phyloP scores from a whole-genome alignment of 2,113 vertebrate species.

The Hemibagrus wyckioides region DNA sequence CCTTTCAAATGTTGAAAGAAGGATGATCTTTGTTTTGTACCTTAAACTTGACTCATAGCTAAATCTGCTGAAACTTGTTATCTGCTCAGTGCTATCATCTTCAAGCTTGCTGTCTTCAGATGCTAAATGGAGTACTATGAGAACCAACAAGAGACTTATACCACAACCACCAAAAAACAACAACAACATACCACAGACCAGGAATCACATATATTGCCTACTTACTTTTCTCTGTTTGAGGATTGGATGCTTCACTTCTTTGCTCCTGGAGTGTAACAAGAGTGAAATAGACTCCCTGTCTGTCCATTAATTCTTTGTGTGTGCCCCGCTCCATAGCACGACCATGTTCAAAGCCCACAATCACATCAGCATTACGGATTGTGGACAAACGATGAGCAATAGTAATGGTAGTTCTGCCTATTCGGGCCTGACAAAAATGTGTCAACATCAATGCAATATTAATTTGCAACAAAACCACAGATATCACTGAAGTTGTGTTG shows the following conservation, averaged over 20 bases:
- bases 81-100: slow-evolving; percentile 50
- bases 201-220: background rate
- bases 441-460: background rate
- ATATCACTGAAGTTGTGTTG: slow-evolving; percentile 14
- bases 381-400: slow-evolving; percentile 79
- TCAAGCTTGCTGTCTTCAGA: slow-evolving; percentile 41
- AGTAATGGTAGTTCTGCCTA: slow-evolving; percentile 76
- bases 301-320: slow-evolving; percentile 71
- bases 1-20: background rate
- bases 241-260: slow-evolving; percentile 41
- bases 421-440: slow-evolving; percentile 63
- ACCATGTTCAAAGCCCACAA: slow-evolving; percentile 77
- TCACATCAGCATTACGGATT: slow-evolving; percentile 74
- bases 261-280: slow-evolving; percentile 77
- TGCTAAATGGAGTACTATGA: slow-evolving; percentile 49
- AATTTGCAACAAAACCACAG: background rate
- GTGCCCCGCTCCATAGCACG: slow-evolving; percentile 73
- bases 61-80: slow-evolving; percentile 55
- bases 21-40: slow-evolving; percentile 46
- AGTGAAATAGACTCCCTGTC: slow-evolving; percentile 77
- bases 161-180: background rate
- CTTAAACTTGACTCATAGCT: slow-evolving; percentile 63
- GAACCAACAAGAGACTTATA: background rate
- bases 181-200: background rate
- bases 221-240: slow-evolving; percentile 54